Percentiles rank a stretch among this genome's conserved stretches.
phyloP scores from a whole-genome alignment of 2,113 vertebrate species.

The Microtus montanus region DNA sequence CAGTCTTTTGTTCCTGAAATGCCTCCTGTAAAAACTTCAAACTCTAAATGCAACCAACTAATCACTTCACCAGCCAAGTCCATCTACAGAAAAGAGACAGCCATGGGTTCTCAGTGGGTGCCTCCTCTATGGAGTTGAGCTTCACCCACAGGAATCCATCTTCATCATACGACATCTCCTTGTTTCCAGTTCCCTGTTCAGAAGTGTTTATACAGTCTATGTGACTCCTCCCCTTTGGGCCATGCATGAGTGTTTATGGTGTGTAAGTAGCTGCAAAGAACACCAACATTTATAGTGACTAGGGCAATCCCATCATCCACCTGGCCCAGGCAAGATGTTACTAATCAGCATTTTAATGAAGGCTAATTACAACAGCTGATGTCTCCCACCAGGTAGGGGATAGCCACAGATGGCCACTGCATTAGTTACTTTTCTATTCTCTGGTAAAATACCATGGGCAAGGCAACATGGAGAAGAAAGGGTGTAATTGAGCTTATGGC shows the following conservation, averaged over 20 bases:
- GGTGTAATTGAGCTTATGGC: not conserved
- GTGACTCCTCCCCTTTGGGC: not conserved
- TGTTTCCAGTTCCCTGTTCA: not conserved
- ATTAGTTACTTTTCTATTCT: not conserved
- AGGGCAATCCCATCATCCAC: conserved; percentile 76
- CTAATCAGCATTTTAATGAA: conserved; percentile 88
- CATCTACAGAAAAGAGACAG: not conserved
- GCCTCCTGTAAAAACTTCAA: not conserved
- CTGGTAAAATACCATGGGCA: not conserved
- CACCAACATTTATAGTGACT: conserved; percentile 75
- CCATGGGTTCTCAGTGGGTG: not conserved
- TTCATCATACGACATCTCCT: not conserved
- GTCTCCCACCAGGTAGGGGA: conserved; percentile 84
- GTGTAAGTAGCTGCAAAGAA: conserved; percentile 80
- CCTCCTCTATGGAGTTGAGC: not conserved
- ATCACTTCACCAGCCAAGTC: not conserved
- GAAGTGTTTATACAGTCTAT: conserved; percentile 3
- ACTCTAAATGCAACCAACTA: not conserved
- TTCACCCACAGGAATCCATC: not conserved
- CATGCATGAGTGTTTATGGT: conserved; percentile 64
- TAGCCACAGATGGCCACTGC: conserved; percentile 83
- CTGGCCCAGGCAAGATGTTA: conserved; percentile 80
- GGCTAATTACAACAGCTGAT: conserved; percentile 85
- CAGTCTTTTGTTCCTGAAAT: no score
- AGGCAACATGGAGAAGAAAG: not conserved